Evolutionary conservation across 2,797 vertebrate species (phyloP), one percentile per base, ranked within the genome.

Genomic region (Acrossocheilus wenchowensis): DNA sequence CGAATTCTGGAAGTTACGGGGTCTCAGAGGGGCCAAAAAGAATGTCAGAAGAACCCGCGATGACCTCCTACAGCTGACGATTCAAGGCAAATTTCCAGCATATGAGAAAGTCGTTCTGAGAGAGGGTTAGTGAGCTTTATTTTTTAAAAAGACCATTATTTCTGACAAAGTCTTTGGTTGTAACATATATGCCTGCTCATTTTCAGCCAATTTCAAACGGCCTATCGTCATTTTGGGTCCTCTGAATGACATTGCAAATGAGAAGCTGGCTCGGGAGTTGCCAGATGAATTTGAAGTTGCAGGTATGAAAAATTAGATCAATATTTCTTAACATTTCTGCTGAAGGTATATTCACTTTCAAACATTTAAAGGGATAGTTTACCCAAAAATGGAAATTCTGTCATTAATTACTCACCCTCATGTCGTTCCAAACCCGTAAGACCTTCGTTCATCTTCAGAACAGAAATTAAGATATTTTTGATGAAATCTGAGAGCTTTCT

Each of bases 1-100:
- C 0, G 98, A 99, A 91, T 99, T 99, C 92, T 99, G 98, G 98
- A 97, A 98, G 92, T 95, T 99, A 79, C 95, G 98, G 19, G 98
- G 98, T 5, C 95, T 99, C 85, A 93, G 98, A 5, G 97, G 98
- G 23, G 97, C 97, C 89, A 99, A 97, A 93, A 98, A 97, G 93
- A 94, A 94, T 0, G 48, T 90, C 41, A 94, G 96, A 1, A 95
- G 96, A 84, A 96, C 95, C 85, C 95, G 97, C 0, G 98, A 99
- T 2, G 98, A 99, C 90, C 94, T 99, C 80, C 95, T 98, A 0
- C 94, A 96, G 36, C 96, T 99, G 90, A 99, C 98, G 45, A 98
- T 96, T 83, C 98, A 99, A 93, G 97, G 97, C 72, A 97, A 90
- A 91, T 99, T 98, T 90, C 98, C 98, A 0, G 97, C 98, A 0